phyloP scores from a whole-genome alignment of 2,113 vertebrate genomes.

The Terrapene triunguis region DNA sequence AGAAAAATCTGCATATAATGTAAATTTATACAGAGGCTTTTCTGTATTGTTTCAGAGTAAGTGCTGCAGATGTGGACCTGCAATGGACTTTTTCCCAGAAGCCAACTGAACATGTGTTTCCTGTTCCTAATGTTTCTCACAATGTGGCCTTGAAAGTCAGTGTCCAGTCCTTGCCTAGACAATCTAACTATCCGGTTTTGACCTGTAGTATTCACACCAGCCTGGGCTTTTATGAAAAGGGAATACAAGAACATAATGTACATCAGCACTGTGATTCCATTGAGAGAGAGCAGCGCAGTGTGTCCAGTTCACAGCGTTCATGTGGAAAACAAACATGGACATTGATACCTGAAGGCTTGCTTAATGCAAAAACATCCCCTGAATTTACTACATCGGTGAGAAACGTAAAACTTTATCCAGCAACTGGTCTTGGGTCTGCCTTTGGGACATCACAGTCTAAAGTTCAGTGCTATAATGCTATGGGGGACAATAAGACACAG shows the following conservation, averaged over 20 bases:
- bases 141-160: constrained; percentile 96
- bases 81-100: constrained; percentile 95
- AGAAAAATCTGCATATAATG: neutral
- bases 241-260: constrained; percentile 70
- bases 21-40: neutral
- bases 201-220: constrained; percentile 96
- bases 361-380: constrained; percentile 74
- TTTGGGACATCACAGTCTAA: constrained; percentile 73
- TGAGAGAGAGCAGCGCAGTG: constrained; percentile 70
- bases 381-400: constrained; percentile 83
- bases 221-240: constrained; percentile 87
- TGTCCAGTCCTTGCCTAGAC: constrained; percentile 96
- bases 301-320: constrained; percentile 80
- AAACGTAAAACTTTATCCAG: constrained; percentile 85
- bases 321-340: constrained; percentile 83
- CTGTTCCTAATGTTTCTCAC: constrained; percentile 95
- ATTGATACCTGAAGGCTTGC: constrained; percentile 72
- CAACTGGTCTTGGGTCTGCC: constrained; percentile 80
- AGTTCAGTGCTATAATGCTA: constrained; percentile 79
- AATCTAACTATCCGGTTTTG: constrained; percentile 93
- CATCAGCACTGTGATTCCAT: constrained; percentile 58
- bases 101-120: constrained; percentile 95
- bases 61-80: constrained; percentile 93
- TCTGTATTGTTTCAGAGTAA: constrained; percentile 86
- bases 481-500: constrained; percentile 79